phyloP scores from a whole-genome alignment of 2,888 invertebrate genomes.

The Mesorhabditis sp. region DNA sequence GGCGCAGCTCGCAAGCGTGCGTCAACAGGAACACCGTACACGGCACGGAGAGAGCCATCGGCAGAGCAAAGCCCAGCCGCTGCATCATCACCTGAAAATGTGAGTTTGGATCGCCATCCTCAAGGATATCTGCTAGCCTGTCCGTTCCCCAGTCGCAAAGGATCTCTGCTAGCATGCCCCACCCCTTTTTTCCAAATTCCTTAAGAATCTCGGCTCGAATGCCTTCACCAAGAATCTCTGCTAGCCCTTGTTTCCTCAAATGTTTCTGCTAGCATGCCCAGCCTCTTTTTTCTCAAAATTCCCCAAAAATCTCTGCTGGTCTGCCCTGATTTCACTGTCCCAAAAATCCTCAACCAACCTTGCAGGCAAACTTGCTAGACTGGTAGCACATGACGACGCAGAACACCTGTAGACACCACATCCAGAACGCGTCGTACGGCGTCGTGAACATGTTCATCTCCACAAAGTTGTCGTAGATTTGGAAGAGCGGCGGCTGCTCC shows the following conservation, averaged over 20 bases:
- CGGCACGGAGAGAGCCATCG: slow-evolving; percentile 86
- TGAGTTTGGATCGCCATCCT: not conserved
- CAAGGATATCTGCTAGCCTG: no score
- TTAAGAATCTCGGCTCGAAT: no score
- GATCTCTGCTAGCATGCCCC: no score
- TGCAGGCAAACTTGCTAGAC: slow-evolving; percentile 63
- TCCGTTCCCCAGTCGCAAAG: no score
- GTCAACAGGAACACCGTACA: slow-evolving; percentile 70
- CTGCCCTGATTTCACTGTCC: no score
- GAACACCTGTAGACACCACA: slow-evolving; percentile 55
- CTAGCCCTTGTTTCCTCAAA: no score
- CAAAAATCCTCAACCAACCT: slow-evolving; percentile 25
- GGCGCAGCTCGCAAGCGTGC: slow-evolving; percentile 62
- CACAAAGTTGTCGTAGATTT: slow-evolving; percentile 50
- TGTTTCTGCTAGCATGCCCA: no score
- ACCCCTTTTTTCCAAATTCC: no score
- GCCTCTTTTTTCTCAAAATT: no score
- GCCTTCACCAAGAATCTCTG: no score
- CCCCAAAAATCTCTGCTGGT: no score
- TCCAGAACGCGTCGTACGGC: slow-evolving; percentile 58
- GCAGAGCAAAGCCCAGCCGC: slow-evolving; percentile 92
- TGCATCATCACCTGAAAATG: slow-evolving; percentile 69
- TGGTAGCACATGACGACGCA: slow-evolving; percentile 61
- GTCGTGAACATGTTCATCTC: slow-evolving; percentile 54
- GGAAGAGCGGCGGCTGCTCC: slow-evolving; percentile 29